Evolutionary conservation across 2,888 invertebrate genomes (phyloP).

Genomic region (Synergus japonicus): DNA sequence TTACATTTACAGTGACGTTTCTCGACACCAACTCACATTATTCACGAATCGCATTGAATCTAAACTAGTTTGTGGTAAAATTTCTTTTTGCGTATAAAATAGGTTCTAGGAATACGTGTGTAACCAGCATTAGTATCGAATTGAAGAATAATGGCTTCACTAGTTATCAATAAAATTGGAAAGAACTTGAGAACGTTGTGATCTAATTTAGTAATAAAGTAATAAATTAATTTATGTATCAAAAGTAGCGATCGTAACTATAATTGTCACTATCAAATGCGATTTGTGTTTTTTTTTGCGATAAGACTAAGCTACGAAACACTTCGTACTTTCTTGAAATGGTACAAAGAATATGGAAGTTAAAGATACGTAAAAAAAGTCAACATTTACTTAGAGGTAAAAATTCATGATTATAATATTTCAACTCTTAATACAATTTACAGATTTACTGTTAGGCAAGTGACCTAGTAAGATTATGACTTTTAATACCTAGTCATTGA

Average conservation of each 20-base stretch:
- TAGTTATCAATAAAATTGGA: conserved; percentile 45
- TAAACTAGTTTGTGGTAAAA: conserved; percentile 31
- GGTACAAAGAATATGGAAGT: conserved; percentile 27
- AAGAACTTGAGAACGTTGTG: conserved; percentile 36
- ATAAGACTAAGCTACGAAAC: background rate
- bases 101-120: conserved; percentile 50
- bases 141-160: background rate
- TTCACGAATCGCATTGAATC: conserved; percentile 45
- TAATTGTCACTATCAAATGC: conserved; percentile 8
- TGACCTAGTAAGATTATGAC: background rate
- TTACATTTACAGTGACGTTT: conserved; percentile 56
- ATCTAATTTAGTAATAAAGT: background rate
- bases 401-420: conserved; percentile 3
- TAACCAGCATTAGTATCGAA: conserved; percentile 48
- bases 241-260: background rate
- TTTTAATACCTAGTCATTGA: background rate
- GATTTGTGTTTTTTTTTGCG: background rate
- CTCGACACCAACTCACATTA: conserved; percentile 49
- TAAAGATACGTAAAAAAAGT: conserved; percentile 23
- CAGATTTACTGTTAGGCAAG: background rate
- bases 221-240: background rate
- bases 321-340: conserved; percentile 44
- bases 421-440: conserved; percentile 13
- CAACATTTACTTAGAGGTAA: conserved; percentile 1
- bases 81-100: conserved; percentile 54